Percentiles rank a stretch among this genome's conserved stretches.
These are phyloP conservation scores for Sander vitreus DNA, from an alignment of 2,113 vertebrate species.

Conservation along the genomic window DNA sequence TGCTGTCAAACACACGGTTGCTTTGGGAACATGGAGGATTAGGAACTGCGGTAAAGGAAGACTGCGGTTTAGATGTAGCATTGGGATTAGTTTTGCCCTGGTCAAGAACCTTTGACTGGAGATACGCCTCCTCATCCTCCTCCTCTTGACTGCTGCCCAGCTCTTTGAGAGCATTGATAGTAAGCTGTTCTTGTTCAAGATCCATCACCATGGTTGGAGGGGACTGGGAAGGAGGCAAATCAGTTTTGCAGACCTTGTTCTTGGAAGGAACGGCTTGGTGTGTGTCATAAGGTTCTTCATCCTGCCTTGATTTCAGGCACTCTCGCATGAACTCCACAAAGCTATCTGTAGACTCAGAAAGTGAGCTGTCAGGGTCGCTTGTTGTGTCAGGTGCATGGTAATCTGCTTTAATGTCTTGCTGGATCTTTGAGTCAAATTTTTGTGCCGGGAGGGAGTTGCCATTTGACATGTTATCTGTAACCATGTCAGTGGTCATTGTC, in stretches of 20 bases:
- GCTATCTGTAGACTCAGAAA: slow-evolving; percentile 77
- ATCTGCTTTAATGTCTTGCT: slow-evolving; percentile 33
- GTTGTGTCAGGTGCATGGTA: slow-evolving; percentile 42
- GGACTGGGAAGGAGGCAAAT: slow-evolving; percentile 16
- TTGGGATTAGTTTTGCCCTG: slow-evolving; percentile 26
- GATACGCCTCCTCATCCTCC: slow-evolving; percentile 17
- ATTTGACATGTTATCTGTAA: slow-evolving; percentile 17
- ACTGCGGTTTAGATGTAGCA: slow-evolving; percentile 5
- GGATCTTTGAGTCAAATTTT: slow-evolving; percentile 5
- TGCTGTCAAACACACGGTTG: slow-evolving; percentile 54
- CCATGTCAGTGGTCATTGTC: slow-evolving; percentile 13
- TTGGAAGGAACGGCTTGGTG: slow-evolving; percentile 12
- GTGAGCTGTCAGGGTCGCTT: slow-evolving; percentile 58
- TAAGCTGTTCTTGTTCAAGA: slow-evolving; percentile 88
- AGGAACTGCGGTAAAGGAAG: slow-evolving; percentile 45
- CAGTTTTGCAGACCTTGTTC: slow-evolving; percentile 25
- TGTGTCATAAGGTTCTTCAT: slow-evolving; percentile 63
- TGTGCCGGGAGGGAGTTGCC: slow-evolving; percentile 4
- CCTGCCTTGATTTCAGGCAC: slow-evolving; percentile 82
- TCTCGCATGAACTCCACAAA: slow-evolving; percentile 88
- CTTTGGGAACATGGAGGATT: slow-evolving; percentile 57
- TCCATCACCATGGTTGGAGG: slow-evolving; percentile 77
- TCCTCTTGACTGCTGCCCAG: slow-evolving; percentile 80
- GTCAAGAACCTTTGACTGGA: slow-evolving; percentile 27
- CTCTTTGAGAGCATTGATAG: slow-evolving; percentile 88